Conservation (phyloP, 2,888 invertebrate species). For the Meandrusa payeni region DNA sequence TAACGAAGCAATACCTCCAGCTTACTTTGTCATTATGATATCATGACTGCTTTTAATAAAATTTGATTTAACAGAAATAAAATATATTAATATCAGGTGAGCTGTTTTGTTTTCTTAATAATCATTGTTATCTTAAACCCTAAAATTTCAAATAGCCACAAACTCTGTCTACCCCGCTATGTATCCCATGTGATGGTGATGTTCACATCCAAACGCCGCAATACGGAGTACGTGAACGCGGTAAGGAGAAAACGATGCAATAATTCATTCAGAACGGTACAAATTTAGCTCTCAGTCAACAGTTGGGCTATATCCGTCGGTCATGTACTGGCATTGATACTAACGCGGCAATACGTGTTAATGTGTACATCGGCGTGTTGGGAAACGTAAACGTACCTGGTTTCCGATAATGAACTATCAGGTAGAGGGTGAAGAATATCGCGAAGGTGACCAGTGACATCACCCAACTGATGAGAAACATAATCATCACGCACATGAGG, state of each 20-base stretch:
- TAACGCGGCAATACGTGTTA: conserved; percentile 17
- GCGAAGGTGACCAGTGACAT: conserved; percentile 96
- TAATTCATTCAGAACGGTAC: conserved; percentile 38
- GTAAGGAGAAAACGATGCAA: conserved; percentile 40
- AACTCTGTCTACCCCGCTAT: no score
- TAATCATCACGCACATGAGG: conserved; percentile 91
- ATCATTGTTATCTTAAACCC: no score
- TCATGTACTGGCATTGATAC: conserved; percentile 26
- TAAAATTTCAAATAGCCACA: no score
- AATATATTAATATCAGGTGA: no score
- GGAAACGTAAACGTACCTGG: conserved; percentile 83
- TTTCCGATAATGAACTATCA: conserved; percentile 95
- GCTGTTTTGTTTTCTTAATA: no score
- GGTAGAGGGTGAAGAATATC: conserved; percentile 92
- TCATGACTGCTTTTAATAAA: no score
- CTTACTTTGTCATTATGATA: no score
- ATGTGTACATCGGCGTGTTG: not conserved
- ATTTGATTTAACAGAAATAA: no score
- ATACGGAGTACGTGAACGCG: conserved; percentile 39
- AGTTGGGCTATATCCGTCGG: conserved; percentile 38
- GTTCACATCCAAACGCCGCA: no score
- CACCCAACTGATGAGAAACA: conserved; percentile 97
- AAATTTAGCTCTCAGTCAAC: conserved; percentile 45
- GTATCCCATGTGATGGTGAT: no score
- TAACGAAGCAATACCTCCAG: no score